A percentile compares a stretch with the other conserved stretches of the same genome.
Evolutionary conservation across 2,797 vertebrate genomes (phyloP).

Genomic region (Syngnathus acus): DNA sequence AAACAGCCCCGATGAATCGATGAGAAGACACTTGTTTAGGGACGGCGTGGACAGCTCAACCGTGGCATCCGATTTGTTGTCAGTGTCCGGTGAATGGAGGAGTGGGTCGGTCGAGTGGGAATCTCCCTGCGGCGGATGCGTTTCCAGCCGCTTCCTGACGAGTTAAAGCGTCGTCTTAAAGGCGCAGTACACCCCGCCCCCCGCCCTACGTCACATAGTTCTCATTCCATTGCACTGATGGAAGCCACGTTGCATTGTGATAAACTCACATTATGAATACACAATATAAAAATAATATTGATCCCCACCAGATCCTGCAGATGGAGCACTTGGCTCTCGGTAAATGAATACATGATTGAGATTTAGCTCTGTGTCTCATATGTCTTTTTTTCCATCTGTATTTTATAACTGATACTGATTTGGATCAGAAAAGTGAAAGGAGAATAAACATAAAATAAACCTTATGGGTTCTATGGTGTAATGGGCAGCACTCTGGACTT

Average conservation of each 20-base stretch:
- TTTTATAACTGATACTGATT: not conserved
- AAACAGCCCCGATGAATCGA: conserved; percentile 11
- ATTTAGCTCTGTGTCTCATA: not conserved
- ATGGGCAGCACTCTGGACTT: conserved; percentile 79
- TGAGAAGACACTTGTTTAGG: not conserved
- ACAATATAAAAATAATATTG: not conserved
- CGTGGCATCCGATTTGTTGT: conserved; percentile 14
- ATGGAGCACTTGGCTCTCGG: not conserved
- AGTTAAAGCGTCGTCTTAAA: conserved; percentile 64
- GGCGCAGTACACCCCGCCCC: conserved; percentile 33
- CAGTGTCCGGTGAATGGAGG: not conserved
- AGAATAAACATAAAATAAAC: not conserved
- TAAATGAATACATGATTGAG: too few relatives aligned
- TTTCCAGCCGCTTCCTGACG: conserved; percentile 66
- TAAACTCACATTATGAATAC: not conserved
- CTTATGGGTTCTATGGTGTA: conserved; percentile 63
- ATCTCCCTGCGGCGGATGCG: conserved; percentile 44
- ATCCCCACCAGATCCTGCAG: not conserved
- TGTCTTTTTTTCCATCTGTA: not conserved
- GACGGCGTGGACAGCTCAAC: conserved; percentile 2
- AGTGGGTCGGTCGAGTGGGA: conserved; percentile 42
- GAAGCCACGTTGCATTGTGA: not conserved
- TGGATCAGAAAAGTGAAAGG: not conserved
- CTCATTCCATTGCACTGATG: not conserved
- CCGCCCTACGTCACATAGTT: not conserved